Base-by-base conservation (phyloP, 2,113 vertebrate genomes). In the Oryzias melastigma region DNA sequence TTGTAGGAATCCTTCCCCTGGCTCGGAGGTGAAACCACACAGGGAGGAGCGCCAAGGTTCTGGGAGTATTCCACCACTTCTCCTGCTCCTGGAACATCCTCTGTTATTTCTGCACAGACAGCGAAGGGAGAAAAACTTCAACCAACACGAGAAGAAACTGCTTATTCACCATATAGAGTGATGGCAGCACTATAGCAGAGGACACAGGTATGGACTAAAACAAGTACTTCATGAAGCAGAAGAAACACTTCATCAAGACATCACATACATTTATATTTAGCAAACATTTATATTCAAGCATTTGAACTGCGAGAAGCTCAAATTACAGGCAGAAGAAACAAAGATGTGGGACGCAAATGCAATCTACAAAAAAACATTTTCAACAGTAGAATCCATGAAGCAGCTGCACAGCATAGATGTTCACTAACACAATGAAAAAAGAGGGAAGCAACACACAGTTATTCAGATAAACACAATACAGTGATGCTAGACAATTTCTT, bases 1-100 rank as follows among this genome's bases (percentile, higher is more conserved):
- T 91, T 93, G 83, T 96, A 94, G 1, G 90, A 76, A 62, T 94
- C 96, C 80, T 91, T 91, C 77, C 95, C 94, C 20, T 90, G 93
- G 84, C 74, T 87, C 5, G 90, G 84, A 52, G 91, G 71, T 0
- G 69, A 84, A 58, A 89, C 47, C 3, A 87, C 68, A 41, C 54
- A 81, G 1, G 73, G 53, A 19, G 89, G 77, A 52, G 75, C 66
- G 0, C 53, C 29, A 0, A 65, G 50, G 75, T 77, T 83, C 14
- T 87, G 92, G 73, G 12, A 42, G 45, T 83, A 60, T 15, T 94
- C 94, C 19, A 78, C 45, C 3, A 85, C 52, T 50, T 94, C 93
- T 10, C 90, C 84, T 56, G 90, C 84, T 17, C 87, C 90, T 0
- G 76, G 87, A 5, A 90, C 76, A 2, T 97, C 95, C 78, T 95